Base-by-base conservation (phyloP, 2,113 vertebrate species). In the Epinephelus cyanopodus region DNA sequence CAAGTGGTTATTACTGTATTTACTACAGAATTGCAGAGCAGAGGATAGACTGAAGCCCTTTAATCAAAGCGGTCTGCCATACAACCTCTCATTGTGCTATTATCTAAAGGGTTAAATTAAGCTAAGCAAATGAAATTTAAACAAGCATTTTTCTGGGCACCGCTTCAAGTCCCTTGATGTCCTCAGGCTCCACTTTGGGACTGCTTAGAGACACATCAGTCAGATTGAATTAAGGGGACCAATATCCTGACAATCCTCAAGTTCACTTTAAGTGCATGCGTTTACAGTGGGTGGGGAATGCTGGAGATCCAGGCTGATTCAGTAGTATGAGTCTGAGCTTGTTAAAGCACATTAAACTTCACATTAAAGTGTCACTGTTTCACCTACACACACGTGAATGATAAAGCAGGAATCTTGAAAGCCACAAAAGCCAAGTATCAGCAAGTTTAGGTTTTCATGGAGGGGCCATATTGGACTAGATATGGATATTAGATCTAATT, bases 251-350 rank as follows among this genome's bases (percentile, higher is more conserved):
- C 39, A 64, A 56, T 89, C 58, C 70, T 60, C 14, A 29, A 21
- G 69, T 52, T 84, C 61, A 62, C 83, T 74, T 52, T 14, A 63
- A 53, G 45, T 29, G 53, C 17, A 33, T 54, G 70, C 25, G 67
- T 61, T 80, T 70, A 60, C 60, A 74, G 13, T 42, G 74, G 77
- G 79, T 66, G 85, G 86, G 82, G 80, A 82, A 82, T 81, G 63
- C 12, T 70, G 45, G 58, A 85, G 81, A 88, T 69, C 74, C 56
- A 47, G 42, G 57, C 14, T 82, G 67, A 60, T 77, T 85, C 71
- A 87, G 69, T 18, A 50, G 82, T 85, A 92, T 93, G 70, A 86
- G 89, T 90, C 89, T 80, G n/a, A 60, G 85, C 94, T 89, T 94
- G 93, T 92, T 90, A 78, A 80, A 65, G 81, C 86, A 81, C 60